Conservation (phyloP, 2,113 vertebrate genomes). For the Nycticorax nycticorax region DNA sequence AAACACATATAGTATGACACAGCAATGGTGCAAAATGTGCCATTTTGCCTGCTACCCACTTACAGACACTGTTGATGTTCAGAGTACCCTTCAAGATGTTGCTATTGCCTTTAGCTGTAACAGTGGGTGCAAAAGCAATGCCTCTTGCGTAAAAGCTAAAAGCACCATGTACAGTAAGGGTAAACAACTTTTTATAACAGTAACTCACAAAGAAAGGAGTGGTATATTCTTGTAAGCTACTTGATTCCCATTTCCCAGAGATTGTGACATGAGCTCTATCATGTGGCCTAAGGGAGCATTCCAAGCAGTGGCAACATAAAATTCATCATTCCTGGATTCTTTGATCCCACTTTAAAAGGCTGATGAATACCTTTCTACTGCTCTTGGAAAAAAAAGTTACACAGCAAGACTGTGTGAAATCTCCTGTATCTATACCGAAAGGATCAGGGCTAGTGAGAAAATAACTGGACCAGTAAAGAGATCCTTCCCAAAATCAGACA, state of each 20-base stretch:
- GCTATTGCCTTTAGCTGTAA: background rate
- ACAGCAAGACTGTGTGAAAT: background rate
- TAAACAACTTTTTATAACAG: background rate
- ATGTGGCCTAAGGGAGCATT: background rate
- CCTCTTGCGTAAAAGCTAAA: background rate
- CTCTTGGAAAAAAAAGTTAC: background rate
- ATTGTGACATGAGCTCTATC: background rate
- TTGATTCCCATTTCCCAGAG: background rate
- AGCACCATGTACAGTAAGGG: background rate
- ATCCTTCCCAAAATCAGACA: background rate
- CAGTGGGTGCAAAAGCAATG: background rate
- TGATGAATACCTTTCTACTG: background rate
- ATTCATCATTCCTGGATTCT: background rate
- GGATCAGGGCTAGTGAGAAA: background rate
- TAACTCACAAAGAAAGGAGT: background rate
- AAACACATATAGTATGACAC: background rate
- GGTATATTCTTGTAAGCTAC: background rate
- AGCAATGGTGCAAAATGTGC: background rate
- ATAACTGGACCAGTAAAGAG: background rate
- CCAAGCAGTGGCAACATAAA: background rate
- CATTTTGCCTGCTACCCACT: background rate
- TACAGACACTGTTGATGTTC: background rate
- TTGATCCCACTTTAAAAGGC: background rate
- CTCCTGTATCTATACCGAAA: background rate
- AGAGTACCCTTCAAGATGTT: background rate